Evolutionary conservation across 2,113 vertebrate species (phyloP).

Genomic region (Gambusia affinis): DNA sequence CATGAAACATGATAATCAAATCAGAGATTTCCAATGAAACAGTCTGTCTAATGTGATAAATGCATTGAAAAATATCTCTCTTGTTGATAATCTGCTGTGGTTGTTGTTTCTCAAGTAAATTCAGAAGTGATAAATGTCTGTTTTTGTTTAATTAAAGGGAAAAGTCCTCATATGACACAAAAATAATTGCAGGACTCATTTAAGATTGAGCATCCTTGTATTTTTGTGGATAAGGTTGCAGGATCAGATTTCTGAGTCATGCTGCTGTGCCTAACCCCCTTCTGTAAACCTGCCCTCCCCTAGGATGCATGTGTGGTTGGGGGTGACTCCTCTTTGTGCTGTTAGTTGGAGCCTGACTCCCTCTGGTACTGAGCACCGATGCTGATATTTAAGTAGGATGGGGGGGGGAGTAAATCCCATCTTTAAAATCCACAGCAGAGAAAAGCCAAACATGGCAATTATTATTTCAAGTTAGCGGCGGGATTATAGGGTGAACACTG

Average conservation of each 20-base stretch:
- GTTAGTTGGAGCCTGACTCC: constrained; percentile 58
- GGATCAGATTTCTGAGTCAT: constrained; percentile 23
- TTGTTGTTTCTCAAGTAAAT: no score
- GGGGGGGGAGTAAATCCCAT: constrained; percentile 2
- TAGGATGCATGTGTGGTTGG: constrained; percentile 24
- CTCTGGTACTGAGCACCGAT: constrained; percentile 65
- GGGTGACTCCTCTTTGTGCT: constrained; percentile 60
- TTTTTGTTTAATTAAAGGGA: not conserved
- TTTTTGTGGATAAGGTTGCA: constrained; percentile 36
- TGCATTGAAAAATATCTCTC: not conserved
- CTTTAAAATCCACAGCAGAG: not conserved
- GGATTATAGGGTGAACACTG: not conserved
- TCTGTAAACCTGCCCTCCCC: constrained; percentile 56
- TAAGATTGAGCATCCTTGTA: not conserved
- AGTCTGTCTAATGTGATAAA: not conserved
- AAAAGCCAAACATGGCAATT: not conserved
- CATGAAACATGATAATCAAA: not conserved
- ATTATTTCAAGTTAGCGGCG: not conserved
- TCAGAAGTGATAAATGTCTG: no score
- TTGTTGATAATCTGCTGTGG: not conserved
- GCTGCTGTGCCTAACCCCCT: constrained; percentile 16
- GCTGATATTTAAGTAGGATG: constrained; percentile 29
- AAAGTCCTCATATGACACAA: not conserved
- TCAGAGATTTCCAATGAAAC: not conserved
- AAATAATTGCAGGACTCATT: not conserved